Evolutionary conservation across 2,888 invertebrate genomes (phyloP).

Genomic region (Macroteleia sp.): DNA sequence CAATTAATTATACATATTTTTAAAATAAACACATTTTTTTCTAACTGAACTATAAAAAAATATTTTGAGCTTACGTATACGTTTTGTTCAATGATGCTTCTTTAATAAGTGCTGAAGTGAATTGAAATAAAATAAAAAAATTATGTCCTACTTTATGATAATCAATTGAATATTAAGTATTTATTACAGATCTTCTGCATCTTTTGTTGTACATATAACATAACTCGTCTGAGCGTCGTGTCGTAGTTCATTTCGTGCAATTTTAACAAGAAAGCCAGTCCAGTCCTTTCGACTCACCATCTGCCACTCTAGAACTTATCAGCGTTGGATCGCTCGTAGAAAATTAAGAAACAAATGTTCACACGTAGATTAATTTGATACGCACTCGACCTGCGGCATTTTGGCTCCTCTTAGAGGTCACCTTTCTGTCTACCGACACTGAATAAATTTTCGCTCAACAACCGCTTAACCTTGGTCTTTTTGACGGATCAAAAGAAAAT

Average conservation of each 20-base stretch:
- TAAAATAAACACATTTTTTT: background rate
- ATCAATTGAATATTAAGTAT: constrained; percentile 54
- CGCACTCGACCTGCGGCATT: constrained; percentile 59
- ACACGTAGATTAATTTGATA: constrained; percentile 68
- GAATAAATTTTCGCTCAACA: constrained; percentile 67
- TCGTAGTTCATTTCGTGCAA: constrained; percentile 52
- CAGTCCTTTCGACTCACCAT: constrained; percentile 55
- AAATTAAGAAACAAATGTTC: constrained; percentile 70
- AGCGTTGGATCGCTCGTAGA: constrained; percentile 72
- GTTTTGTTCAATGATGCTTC: background rate
- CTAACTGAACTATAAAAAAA: background rate
- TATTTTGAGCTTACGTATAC: background rate
- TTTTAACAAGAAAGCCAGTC: constrained; percentile 45
- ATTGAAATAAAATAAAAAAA: constrained; percentile 29
- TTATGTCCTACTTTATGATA: constrained; percentile 9
- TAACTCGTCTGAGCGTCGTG: constrained; percentile 38
- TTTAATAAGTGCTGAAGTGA: too few species aligned
- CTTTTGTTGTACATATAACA: constrained; percentile 45
- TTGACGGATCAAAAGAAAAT: constrained; percentile 12
- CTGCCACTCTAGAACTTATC: constrained; percentile 68
- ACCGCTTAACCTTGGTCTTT: constrained; percentile 17
- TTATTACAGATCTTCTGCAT: constrained; percentile 37
- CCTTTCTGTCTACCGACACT: constrained; percentile 67
- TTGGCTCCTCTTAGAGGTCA: constrained; percentile 61
- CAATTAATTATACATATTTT: constrained; percentile 8